Percentiles rank a stretch among this genome's conserved stretches.
phyloP scores from a whole-genome alignment of 2,797 vertebrate species.

The Molossus alvarezi region DNA sequence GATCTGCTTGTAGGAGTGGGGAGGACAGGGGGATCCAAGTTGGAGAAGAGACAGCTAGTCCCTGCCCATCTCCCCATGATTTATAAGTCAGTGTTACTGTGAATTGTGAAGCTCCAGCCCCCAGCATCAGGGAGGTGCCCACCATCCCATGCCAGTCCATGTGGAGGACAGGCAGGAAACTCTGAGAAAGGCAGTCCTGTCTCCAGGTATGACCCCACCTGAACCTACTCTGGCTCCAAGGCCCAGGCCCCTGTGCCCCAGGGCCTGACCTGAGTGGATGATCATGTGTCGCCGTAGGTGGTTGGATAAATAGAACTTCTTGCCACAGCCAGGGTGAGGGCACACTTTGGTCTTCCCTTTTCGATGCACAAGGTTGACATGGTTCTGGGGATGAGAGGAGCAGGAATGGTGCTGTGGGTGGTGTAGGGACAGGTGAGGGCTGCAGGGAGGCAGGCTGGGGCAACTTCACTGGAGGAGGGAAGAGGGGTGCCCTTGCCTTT shows the following conservation, averaged over 20 bases:
- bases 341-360: slow-evolving; percentile 96
- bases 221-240: not conserved
- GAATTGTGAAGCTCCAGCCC: not conserved
- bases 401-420: not conserved
- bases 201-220: not conserved
- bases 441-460: not conserved
- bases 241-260: not conserved
- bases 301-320: slow-evolving; percentile 96
- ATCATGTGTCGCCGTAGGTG: slow-evolving; percentile 97
- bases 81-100: not conserved
- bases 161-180: not conserved
- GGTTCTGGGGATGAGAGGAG: slow-evolving; percentile 90
- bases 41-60: not conserved
- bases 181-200: not conserved
- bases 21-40: not conserved
- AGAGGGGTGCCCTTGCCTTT: not conserved
- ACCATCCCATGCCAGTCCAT: not conserved
- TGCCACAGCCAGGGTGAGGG: slow-evolving; percentile 96
- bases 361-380: slow-evolving; percentile 95
- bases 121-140: not conserved
- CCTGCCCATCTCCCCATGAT: not conserved
- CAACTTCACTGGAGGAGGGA: not conserved
- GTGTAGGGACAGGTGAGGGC: not conserved
- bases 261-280: slow-evolving; percentile 94
- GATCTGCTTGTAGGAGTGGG: not conserved